Evolutionary conservation across 2,113 vertebrate genomes (phyloP).

Genomic region (Larimichthys polyactis): DNA sequence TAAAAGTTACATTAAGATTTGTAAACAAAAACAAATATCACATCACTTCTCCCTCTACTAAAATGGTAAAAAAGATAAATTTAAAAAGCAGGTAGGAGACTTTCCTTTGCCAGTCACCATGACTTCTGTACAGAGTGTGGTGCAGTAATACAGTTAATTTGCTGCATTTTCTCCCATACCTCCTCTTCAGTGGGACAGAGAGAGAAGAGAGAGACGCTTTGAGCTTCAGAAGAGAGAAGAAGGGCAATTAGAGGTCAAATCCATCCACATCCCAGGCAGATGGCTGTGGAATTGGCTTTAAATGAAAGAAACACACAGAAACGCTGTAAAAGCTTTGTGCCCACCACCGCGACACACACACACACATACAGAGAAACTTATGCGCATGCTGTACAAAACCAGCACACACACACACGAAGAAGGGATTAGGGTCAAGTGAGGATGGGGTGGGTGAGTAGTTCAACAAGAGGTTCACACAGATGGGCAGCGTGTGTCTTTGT

Average conservation of each 20-base stretch:
- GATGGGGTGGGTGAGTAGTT: constrained; percentile 45
- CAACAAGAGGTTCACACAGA: constrained; percentile 32
- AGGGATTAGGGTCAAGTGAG: constrained; percentile 52
- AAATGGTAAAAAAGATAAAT: not conserved
- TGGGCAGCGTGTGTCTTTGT: not conserved
- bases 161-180: constrained; percentile 25
- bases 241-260: constrained; percentile 60
- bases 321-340: constrained; percentile 2
- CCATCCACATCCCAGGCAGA: constrained; percentile 43
- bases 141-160: constrained; percentile 43
- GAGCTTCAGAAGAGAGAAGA: constrained; percentile 29
- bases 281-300: constrained; percentile 51
- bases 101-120: not conserved
- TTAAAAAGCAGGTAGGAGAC: not conserved
- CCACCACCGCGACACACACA: constrained; percentile 17
- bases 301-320: constrained; percentile 45
- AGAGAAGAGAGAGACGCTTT: constrained; percentile 23
- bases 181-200: constrained; percentile 33
- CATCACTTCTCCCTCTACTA: not conserved
- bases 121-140: constrained; percentile 17
- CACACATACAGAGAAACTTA: constrained; percentile 3
- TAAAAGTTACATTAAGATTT: not conserved
- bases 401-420: constrained; percentile 1
- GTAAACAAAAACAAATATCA: not conserved
- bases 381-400: not conserved